Evolutionary conservation across 2,113 vertebrate genomes (phyloP).

Genomic region (Caranx melampygus): DNA sequence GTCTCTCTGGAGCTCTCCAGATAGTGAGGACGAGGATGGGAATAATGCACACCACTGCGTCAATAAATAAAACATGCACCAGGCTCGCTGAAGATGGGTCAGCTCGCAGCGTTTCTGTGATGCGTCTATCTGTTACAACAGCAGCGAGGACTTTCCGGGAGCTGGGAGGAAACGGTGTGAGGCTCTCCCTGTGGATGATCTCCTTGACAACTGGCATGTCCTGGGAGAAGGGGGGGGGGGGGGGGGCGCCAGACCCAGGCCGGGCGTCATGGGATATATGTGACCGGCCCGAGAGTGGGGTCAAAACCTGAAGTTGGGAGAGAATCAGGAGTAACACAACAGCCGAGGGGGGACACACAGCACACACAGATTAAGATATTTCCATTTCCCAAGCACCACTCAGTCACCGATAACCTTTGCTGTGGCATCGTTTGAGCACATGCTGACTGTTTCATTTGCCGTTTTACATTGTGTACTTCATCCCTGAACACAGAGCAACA

Average conservation of each 20-base stretch:
- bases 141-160: conserved; percentile 79
- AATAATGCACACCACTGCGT: conserved; percentile 26
- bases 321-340: conserved; percentile 15
- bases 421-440: conserved; percentile 32
- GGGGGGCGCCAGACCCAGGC: conserved; percentile 86
- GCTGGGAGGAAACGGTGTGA: conserved; percentile 89
- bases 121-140: conserved; percentile 14
- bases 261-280: conserved; percentile 89
- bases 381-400: conserved; percentile 1
- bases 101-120: conserved; percentile 4
- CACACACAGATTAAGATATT: not conserved
- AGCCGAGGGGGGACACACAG: conserved; percentile 20
- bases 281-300: conserved; percentile 87
- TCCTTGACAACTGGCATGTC: conserved; percentile 88
- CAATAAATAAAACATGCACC: conserved; percentile 39
- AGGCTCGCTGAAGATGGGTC: conserved; percentile 1
- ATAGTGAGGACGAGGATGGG: conserved; percentile 17
- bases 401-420: conserved; percentile 39
- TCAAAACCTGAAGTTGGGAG: conserved; percentile 84
- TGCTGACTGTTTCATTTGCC: conserved; percentile 39
- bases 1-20: not conserved
- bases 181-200: conserved; percentile 92
- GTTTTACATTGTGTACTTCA: conserved; percentile 52
- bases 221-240: conserved; percentile 84
- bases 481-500: conserved; percentile 52